Conservation (phyloP, 37 sponge, comb jelly and placozoan genomes). For the Cladorhizidae sp. region DNA sequence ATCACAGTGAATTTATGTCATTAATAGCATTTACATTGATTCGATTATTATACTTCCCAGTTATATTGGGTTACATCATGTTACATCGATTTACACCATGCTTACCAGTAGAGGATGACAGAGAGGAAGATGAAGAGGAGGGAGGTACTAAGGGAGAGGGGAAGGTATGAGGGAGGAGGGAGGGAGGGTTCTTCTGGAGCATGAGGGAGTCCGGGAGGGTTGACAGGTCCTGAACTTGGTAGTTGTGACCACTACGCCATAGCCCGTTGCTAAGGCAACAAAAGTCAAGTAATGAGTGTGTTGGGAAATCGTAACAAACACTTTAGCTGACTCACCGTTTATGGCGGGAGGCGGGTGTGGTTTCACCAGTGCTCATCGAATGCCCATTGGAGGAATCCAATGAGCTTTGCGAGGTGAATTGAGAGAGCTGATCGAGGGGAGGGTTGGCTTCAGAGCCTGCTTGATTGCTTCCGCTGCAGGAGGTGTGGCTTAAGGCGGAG, state of each 20-base stretch:
- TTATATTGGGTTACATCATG: too few relatives aligned
- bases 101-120: constrained; percentile 20
- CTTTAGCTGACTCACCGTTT: background rate
- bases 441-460: constrained; percentile 23
- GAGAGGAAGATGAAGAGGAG: constrained; percentile 21
- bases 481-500: background rate
- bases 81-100: too few relatives aligned
- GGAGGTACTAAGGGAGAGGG: background rate
- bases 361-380: background rate
- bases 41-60: too few relatives aligned
- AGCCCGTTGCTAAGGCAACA: constrained; percentile 5
- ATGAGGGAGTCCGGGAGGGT: constrained; percentile 14
- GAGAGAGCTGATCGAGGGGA: background rate
- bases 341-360: background rate
- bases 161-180: constrained; percentile 13
- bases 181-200: constrained; percentile 19
- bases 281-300: too few relatives aligned
- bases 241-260: constrained; percentile 7
- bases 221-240: constrained; percentile 12
- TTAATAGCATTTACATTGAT: too few relatives aligned
- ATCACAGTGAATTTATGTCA: too few relatives aligned
- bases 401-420: background rate
- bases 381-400: background rate
- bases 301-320: too few relatives aligned
- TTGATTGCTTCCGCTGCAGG: constrained; percentile 3